phyloP scores from a whole-genome alignment of 1,140 invertebrate genomes.

The Formica selysi region DNA sequence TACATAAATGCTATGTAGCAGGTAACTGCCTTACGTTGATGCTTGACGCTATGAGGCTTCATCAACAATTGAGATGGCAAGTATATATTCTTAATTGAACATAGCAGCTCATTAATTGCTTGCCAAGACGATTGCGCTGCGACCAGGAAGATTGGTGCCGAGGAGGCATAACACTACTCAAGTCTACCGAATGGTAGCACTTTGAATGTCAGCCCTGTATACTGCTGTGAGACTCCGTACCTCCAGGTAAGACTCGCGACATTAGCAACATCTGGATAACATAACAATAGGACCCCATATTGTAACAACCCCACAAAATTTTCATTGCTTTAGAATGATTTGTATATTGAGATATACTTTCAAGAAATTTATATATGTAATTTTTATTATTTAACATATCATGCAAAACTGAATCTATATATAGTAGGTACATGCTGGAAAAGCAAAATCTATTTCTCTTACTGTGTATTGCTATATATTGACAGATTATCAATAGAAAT shows the following conservation, averaged over 20 bases:
- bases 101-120: conserved; percentile 83
- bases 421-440: conserved; percentile 68
- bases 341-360: conserved; percentile 68
- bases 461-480: conserved; percentile 20
- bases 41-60: conserved; percentile 83
- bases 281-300: conserved; percentile 80
- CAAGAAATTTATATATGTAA: conserved; percentile 58
- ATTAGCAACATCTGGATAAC: conserved; percentile 84
- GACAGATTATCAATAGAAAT: conserved; percentile 4
- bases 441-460: conserved; percentile 32
- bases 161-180: conserved; percentile 85
- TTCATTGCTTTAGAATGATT: conserved; percentile 72
- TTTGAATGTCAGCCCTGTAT: conserved; percentile 85
- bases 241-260: conserved; percentile 81
- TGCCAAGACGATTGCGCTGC: conserved; percentile 81
- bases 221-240: conserved; percentile 80
- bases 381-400: conserved; percentile 70
- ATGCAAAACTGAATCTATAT: conserved; percentile 69
- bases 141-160: conserved; percentile 81
- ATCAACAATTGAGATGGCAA: conserved; percentile 84
- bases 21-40: conserved; percentile 84
- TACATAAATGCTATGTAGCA: conserved; percentile 86
- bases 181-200: conserved; percentile 84
- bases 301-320: conserved; percentile 77
- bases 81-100: conserved; percentile 82